These are phyloP conservation scores for Cerastis rubricosa DNA, from an alignment of 2,888 invertebrate species.

Conservation along the genomic window DNA sequence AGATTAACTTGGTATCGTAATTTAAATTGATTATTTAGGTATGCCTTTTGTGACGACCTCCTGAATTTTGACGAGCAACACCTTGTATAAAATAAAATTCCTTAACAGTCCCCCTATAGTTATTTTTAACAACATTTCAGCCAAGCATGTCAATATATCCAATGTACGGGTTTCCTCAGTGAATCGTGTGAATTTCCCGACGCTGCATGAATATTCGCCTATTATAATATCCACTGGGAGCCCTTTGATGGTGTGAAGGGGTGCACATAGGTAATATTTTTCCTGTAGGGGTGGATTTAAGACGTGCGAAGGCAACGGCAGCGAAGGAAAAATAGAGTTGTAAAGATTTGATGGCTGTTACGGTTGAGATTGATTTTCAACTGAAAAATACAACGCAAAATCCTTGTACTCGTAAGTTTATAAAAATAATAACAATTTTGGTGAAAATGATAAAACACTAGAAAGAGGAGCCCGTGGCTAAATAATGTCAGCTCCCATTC, in stretches of 20 bases:
- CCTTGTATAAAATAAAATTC: not conserved
- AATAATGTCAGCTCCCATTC: too few relatives aligned
- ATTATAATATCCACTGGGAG: constrained; percentile 39
- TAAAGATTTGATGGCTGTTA: not conserved
- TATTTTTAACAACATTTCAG: constrained; percentile 1
- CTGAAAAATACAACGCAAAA: not conserved
- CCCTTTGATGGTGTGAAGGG: constrained; percentile 47
- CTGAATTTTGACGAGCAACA: too few relatives aligned
- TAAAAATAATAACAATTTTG: not conserved
- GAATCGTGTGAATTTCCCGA: constrained; percentile 25
- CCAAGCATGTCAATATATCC: constrained; percentile 4
- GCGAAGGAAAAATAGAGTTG: constrained; percentile 1
- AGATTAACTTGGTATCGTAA: too few relatives aligned
- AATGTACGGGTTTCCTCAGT: constrained; percentile 6
- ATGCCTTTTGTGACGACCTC: too few relatives aligned
- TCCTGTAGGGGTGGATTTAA: constrained; percentile 30
- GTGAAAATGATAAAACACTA: too few relatives aligned
- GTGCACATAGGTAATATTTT: constrained; percentile 40
- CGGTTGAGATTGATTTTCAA: not conserved
- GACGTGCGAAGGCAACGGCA: not conserved
- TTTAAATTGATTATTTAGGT: too few relatives aligned
- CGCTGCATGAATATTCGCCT: constrained; percentile 30
- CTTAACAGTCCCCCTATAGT: not conserved
- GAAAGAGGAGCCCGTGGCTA: too few relatives aligned
- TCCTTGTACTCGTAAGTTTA: not conserved